These are phyloP conservation scores for Scaptomyza parva DNA, from an alignment of 2,888 invertebrate species.

Conservation along the genomic window DNA sequence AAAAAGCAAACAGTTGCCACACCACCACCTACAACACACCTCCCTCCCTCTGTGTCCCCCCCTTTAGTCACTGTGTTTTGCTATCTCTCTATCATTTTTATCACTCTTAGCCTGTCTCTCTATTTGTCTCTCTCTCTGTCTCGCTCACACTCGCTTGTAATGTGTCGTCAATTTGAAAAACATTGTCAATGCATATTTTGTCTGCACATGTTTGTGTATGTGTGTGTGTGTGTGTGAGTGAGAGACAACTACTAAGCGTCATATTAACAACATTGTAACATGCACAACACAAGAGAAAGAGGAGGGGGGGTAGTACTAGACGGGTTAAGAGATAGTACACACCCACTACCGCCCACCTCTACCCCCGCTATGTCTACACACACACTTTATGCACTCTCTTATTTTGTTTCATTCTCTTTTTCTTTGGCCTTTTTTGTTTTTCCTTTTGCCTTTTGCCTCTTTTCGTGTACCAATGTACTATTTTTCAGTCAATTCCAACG, in stretches of 20 bases:
- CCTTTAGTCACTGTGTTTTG: not conserved
- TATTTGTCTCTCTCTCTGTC: slow-evolving; percentile 2
- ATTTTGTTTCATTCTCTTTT: slow-evolving; percentile 6
- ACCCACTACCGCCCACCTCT: not conserved
- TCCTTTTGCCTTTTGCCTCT: slow-evolving; percentile 14
- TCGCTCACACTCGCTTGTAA: slow-evolving; percentile 27
- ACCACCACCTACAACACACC: not conserved
- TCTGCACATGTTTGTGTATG: slow-evolving; percentile 10
- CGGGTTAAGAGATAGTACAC: not conserved
- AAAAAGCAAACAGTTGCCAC: slow-evolving; percentile 3
- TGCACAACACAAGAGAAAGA: slow-evolving; percentile 42
- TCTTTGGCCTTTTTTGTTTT: slow-evolving; percentile 6
- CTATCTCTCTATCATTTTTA: slow-evolving; percentile 9
- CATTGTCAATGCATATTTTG: slow-evolving; percentile 71
- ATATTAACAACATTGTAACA: slow-evolving; percentile 78
- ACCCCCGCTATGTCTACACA: not conserved
- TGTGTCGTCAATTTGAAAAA: slow-evolving; percentile 72
- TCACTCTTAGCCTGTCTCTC: not conserved
- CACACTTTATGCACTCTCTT: slow-evolving; percentile 32
- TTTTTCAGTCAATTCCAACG: slow-evolving; percentile 77
- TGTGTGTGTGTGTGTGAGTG: slow-evolving; percentile 12
- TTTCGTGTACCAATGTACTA: slow-evolving; percentile 64
- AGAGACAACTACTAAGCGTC: slow-evolving; percentile 72
- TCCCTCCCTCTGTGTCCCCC: not conserved
- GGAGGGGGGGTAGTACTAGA: not conserved